Percentiles rank a stretch among this genome's conserved stretches.
Evolutionary conservation across 2,888 invertebrate genomes (phyloP).

Genomic region (Drosophila stalkeri): DNA sequence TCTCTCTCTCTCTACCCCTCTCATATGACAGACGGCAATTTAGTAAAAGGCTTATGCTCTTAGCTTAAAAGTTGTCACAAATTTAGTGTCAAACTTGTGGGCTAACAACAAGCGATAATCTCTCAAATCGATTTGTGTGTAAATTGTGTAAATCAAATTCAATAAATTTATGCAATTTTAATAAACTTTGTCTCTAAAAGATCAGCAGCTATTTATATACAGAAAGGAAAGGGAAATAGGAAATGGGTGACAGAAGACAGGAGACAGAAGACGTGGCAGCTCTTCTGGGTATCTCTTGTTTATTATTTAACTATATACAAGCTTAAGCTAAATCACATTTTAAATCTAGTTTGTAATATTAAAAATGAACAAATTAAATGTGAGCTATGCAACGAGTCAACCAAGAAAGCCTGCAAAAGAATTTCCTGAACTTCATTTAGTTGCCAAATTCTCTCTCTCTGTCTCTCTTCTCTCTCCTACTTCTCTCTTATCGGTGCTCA

Average conservation of each 20-base stretch:
- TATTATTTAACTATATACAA: too few species aligned
- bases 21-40: conserved; percentile 24
- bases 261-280: too few species aligned
- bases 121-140: not conserved
- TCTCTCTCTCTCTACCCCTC: not conserved
- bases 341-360: too few species aligned
- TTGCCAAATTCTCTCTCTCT: too few species aligned
- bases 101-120: conserved; percentile 32
- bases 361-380: too few species aligned
- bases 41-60: conserved; percentile 46
- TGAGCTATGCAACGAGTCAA: too few species aligned
- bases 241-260: not conserved
- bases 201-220: not conserved
- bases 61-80: conserved; percentile 31
- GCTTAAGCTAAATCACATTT: not conserved
- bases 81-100: conserved; percentile 32
- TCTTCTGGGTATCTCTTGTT: too few species aligned
- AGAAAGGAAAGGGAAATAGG: not conserved
- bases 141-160: conserved; percentile 36
- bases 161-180: conserved; percentile 10
- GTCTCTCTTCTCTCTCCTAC: too few species aligned
- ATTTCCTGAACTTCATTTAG: too few species aligned
- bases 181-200: not conserved
- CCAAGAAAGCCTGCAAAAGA: too few species aligned
- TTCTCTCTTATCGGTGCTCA: too few species aligned